Conservation (phyloP, 2,797 vertebrate species). For the Cyclopterus lumpus region DNA sequence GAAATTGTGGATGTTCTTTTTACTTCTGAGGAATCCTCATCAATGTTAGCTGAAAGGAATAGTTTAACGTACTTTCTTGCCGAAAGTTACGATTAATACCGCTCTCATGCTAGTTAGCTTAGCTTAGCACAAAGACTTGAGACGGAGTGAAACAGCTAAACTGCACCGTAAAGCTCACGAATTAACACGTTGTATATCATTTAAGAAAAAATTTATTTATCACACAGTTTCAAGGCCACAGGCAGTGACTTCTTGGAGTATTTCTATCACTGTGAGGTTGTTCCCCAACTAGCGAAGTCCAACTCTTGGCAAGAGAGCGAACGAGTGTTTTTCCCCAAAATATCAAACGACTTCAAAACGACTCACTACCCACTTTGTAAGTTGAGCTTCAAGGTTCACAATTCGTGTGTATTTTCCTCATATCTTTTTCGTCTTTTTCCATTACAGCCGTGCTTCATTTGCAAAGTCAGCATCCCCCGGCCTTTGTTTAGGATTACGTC, state of each 20-base stretch:
- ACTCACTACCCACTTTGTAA: not conserved
- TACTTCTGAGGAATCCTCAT: not conserved
- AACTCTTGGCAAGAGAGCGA: not conserved
- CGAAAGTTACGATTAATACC: not conserved
- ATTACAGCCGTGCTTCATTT: conserved; percentile 16
- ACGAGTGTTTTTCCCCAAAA: not conserved
- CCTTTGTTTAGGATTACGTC: conserved; percentile 7
- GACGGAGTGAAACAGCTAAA: not conserved
- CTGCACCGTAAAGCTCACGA: not conserved
- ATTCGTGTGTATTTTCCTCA: not conserved
- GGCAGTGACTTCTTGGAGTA: conserved; percentile 4
- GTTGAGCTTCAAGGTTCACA: not conserved
- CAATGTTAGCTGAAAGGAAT: not conserved
- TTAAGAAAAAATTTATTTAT: no score
- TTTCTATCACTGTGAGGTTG: not conserved
- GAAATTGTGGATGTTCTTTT: not conserved
- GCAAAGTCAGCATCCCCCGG: not conserved
- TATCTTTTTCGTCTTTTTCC: not conserved
- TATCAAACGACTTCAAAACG: not conserved
- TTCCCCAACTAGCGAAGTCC: not conserved
- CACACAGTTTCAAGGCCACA: not conserved
- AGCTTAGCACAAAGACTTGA: not conserved
- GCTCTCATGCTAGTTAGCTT: not conserved
- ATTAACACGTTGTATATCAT: no score
- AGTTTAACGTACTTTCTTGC: not conserved